Percentiles rank a stretch among this genome's conserved stretches.
These are phyloP conservation scores for Recurvirostra avosetta DNA, from an alignment of 2,113 vertebrate genomes.

Conservation along the genomic window DNA sequence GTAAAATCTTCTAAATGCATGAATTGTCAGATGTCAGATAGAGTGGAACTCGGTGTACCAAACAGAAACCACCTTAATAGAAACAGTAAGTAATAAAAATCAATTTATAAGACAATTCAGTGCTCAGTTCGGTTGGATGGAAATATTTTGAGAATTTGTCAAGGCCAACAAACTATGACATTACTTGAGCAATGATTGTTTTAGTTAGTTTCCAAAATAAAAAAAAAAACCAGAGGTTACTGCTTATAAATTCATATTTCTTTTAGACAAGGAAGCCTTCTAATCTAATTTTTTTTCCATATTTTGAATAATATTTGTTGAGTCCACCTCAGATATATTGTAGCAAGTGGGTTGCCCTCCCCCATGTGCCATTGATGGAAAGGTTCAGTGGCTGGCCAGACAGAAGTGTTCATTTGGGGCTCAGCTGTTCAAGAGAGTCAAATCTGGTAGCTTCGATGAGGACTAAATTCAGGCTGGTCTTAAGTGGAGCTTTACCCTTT, in stretches of 20 bases:
- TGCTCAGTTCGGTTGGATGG: neutral
- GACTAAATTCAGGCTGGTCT: neutral
- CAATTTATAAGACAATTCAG: neutral
- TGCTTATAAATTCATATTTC: neutral
- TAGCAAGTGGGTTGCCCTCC: neutral
- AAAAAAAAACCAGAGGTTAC: neutral
- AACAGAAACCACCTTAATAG: neutral
- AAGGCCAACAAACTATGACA: neutral
- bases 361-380: neutral
- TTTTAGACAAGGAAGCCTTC: neutral
- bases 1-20: neutral
- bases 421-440: neutral
- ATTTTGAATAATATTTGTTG: neutral
- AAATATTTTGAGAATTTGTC: neutral
- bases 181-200: neutral
- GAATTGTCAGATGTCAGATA: neutral
- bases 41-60: neutral
- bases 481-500: neutral
- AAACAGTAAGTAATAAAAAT: neutral
- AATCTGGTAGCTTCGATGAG: neutral
- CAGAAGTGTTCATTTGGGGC: neutral
- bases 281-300: neutral
- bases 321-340: neutral
- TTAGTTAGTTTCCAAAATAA: neutral
- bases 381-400: neutral